Base-by-base conservation (phyloP, 2,888 invertebrate species). In the Diplazon laetatorius region DNA sequence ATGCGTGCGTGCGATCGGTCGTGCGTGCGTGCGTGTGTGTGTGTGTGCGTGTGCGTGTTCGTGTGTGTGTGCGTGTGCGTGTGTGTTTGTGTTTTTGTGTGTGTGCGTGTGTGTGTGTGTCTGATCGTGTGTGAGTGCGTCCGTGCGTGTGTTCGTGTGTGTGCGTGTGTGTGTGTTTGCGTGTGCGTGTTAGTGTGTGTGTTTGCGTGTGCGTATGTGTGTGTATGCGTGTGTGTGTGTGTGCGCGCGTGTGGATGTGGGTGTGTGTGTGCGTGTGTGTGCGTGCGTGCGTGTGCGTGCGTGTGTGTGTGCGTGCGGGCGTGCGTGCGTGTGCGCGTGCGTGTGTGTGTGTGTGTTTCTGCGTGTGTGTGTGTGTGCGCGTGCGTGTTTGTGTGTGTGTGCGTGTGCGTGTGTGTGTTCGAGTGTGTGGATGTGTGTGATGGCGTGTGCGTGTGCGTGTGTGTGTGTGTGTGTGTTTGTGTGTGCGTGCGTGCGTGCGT, bases 181-280 rank as follows among this genome's bases (percentile, higher is more conserved):
- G 44, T 44, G 44, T 14, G 44, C 14, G 44, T 14, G 44, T 44
- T 3, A 3, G 44, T 14, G n/a, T 6, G 44, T 44, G 44, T 14
- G 44, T 44, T 3, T 14, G 44, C 14, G 44, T 14, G n/a, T 44
- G 44, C 6, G 44, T 14, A 14, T 44, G 44, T 44, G 44, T 44
- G 44, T 44, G 44, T 44, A 14, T 44, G 44, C 14, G 44, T 44
- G 44, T 44, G 14, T 44, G 44, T 44, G 44, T 44, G 14, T 44
- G 44, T 44, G 44, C 14, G 14, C 14, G 44, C 14, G 44, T 44
- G 14, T 44, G 44, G n/a, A 6, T 44, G 44, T 44, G 14, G n/a
- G 44, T 44, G 44, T 44, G 14, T 44, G 44, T 44, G 44, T 44
- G 14, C 14, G 44, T 44, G 44, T 44, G 14, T 44, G 44, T 44